phyloP scores from a whole-genome alignment of 2,888 invertebrate species.

The Smittia sp. region DNA sequence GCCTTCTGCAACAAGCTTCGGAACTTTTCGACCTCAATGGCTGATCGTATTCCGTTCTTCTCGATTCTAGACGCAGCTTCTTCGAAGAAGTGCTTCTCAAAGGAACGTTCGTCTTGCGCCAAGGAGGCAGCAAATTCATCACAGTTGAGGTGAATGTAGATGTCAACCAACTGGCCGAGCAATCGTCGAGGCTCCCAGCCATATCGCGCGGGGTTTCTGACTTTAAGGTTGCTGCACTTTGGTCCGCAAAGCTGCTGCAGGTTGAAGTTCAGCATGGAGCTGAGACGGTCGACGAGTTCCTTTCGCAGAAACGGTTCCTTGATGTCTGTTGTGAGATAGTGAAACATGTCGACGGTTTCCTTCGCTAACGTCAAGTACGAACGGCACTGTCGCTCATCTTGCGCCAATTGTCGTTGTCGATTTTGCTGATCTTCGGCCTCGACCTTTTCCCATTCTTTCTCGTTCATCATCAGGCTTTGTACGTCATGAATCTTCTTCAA shows the following conservation, averaged over 20 bases:
- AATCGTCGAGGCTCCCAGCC: conserved; percentile 95
- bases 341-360: conserved; percentile 98
- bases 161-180: conserved; percentile 88
- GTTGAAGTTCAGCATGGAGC: conserved; percentile 29
- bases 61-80: conserved; percentile 83
- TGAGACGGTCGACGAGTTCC: conserved; percentile 60
- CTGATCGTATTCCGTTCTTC: conserved; percentile 78
- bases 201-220: conserved; percentile 89
- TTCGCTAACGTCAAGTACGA: conserved; percentile 87
- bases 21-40: conserved; percentile 82
- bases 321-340: conserved; percentile 92
- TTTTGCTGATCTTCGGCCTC: conserved; percentile 69
- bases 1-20: conserved; percentile 72
- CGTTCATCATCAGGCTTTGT: conserved; percentile 77
- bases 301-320: conserved; percentile 91
- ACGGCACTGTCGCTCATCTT: conserved; percentile 83
- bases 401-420: conserved; percentile 72
- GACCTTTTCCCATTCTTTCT: conserved; percentile 64
- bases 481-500: conserved; percentile 83
- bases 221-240: conserved; percentile 91
- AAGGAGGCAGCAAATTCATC: conserved; percentile 87
- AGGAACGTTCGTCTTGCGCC: conserved; percentile 96
- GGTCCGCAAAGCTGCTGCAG: conserved; percentile 88
- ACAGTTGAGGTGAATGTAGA: conserved; percentile 94
- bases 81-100: conserved; percentile 87